A percentile compares a stretch with the other conserved stretches of the same genome.
Evolutionary conservation across 1,140 invertebrate genomes (phyloP).

Genomic region (Aphis gossypii): DNA sequence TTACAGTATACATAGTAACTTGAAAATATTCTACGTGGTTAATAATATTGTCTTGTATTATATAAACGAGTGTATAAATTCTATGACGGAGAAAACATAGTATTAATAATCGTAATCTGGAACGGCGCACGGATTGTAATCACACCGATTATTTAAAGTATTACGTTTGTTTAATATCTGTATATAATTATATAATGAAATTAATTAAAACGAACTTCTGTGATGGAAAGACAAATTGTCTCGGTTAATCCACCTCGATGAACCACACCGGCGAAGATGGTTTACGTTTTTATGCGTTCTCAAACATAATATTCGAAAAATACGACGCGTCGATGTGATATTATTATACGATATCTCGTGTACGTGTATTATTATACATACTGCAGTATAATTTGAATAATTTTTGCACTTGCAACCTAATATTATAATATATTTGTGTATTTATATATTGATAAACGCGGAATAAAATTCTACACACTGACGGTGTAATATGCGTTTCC

Average conservation of each 20-base stretch:
- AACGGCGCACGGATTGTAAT: background rate
- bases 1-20: no score
- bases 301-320: background rate
- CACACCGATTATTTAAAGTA: background rate
- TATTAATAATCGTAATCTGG: background rate
- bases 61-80: background rate
- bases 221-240: background rate
- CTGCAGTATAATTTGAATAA: no score
- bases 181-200: background rate
- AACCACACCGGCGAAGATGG: background rate
- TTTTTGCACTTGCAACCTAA: background rate
- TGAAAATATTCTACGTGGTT: background rate
- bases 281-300: background rate
- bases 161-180: conserved; percentile 4
- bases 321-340: background rate
- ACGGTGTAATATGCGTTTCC: background rate
- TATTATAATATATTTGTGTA: background rate
- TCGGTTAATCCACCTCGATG: background rate
- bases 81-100: background rate
- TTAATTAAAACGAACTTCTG: conserved; percentile 17
- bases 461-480: background rate
- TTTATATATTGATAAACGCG: no score
- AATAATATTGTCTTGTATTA: background rate
- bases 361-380: background rate
- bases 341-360: background rate